Conservation (phyloP, 2,888 invertebrate species). For the Lepidonotus clava region DNA sequence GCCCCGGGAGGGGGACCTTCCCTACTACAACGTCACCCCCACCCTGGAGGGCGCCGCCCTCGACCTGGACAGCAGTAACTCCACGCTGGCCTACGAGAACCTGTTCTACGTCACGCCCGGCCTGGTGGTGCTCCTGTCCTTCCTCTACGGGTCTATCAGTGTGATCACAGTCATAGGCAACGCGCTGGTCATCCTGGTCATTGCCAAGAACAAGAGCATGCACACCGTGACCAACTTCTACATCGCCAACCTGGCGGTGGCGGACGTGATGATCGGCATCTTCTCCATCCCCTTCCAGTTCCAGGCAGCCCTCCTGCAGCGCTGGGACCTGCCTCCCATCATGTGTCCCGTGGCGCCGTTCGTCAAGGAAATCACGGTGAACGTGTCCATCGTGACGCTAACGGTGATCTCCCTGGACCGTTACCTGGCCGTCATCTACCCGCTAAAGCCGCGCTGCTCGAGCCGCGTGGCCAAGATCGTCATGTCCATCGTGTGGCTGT, state of each 20-base stretch:
- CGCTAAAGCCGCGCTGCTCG: slow-evolving; percentile 85
- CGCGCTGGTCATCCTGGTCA: slow-evolving; percentile 91
- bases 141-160: slow-evolving; percentile 91
- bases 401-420: slow-evolving; percentile 93
- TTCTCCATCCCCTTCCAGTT: slow-evolving; percentile 94
- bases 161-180: slow-evolving; percentile 91
- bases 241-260: slow-evolving; percentile 91
- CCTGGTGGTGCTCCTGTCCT: slow-evolving; percentile 87
- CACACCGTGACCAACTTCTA: slow-evolving; percentile 91
- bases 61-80: not conserved
- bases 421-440: slow-evolving; percentile 83
- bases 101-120: slow-evolving; percentile 88
- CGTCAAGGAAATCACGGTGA: slow-evolving; percentile 91
- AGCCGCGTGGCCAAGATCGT: slow-evolving; percentile 87
- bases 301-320: slow-evolving; percentile 91
- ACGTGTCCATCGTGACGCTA: slow-evolving; percentile 93
- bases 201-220: slow-evolving; percentile 88
- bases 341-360: slow-evolving; percentile 95
- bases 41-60: not conserved
- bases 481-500: slow-evolving; percentile 88
- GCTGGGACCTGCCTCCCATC: slow-evolving; percentile 91
- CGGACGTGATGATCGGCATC: slow-evolving; percentile 91
- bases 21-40: slow-evolving; percentile 11
- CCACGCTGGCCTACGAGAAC: slow-evolving; percentile 70
- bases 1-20: too few relatives aligned